A percentile compares a stretch with the other conserved stretches of the same genome.
Conservation (phyloP, 2,113 vertebrate species). For the Larimichthys polyactis region DNA sequence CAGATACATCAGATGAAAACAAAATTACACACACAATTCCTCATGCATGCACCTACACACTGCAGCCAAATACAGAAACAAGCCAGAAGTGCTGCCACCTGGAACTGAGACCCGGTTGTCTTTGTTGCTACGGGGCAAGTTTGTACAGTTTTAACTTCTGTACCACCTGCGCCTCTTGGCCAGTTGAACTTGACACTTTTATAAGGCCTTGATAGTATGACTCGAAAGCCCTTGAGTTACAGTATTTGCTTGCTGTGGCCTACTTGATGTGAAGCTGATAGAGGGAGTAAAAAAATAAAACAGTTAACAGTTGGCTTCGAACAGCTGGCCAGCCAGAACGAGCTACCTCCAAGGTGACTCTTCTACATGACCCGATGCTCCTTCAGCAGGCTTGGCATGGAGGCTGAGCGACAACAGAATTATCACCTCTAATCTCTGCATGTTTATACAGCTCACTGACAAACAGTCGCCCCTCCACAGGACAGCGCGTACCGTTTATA, state of each 20-base stretch:
- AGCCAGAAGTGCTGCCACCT: too few species aligned
- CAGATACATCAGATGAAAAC: too few species aligned
- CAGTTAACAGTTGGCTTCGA: background rate
- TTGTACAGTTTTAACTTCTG: too few species aligned
- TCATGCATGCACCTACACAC: too few species aligned
- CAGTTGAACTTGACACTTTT: background rate
- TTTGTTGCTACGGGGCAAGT: too few species aligned
- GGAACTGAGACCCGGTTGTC: too few species aligned
- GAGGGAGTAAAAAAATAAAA: background rate
- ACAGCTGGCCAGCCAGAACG: background rate
- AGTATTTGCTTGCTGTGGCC: background rate
- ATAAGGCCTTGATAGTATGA: background rate
- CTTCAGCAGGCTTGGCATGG: background rate
- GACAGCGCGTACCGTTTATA: background rate
- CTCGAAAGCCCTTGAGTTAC: conserved; percentile 5
- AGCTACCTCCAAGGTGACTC: conserved; percentile 54
- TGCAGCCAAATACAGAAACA: too few species aligned
- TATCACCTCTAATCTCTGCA: conserved; percentile 38
- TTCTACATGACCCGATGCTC: background rate
- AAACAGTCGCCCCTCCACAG: conserved; percentile 21
- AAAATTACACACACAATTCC: too few species aligned
- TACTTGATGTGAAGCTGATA: background rate
- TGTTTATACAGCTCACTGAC: conserved; percentile 38
- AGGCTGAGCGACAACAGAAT: conserved; percentile 10
- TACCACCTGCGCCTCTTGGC: background rate